phyloP scores from a whole-genome alignment of 2,888 invertebrate genomes.

The Epinotia bilunana region DNA sequence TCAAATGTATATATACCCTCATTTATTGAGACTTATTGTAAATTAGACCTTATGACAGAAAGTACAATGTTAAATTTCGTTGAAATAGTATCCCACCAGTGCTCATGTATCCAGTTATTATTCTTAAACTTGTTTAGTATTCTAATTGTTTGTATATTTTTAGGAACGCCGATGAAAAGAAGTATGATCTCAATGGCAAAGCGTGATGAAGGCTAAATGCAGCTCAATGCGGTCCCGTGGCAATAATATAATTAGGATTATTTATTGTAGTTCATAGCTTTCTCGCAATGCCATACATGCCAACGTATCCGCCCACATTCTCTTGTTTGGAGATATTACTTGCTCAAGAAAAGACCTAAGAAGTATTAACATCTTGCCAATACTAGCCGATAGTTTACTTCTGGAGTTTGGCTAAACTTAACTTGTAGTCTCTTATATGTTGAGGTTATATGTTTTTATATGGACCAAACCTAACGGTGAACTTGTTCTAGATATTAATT shows the following conservation, averaged over 20 bases:
- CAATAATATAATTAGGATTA: conserved; percentile 41
- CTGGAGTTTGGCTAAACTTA: not conserved
- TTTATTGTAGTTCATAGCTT: conserved; percentile 30
- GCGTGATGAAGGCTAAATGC: conserved; percentile 61
- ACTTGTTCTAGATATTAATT: conserved; percentile 14
- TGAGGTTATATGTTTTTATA: conserved; percentile 2
- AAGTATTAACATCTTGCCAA: conserved; percentile 3
- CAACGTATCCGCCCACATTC: conserved; percentile 10
- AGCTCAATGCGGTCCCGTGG: conserved; percentile 49
- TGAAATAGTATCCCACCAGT: not conserved
- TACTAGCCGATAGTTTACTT: conserved; percentile 3
- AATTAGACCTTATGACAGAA: not conserved
- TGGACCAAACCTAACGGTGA: conserved; percentile 16
- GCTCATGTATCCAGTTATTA: conserved; percentile 36
- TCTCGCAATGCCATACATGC: conserved; percentile 36
- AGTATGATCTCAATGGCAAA: conserved; percentile 75
- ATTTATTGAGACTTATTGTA: not conserved
- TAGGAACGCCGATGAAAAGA: conserved; percentile 79
- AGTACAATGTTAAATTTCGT: not conserved
- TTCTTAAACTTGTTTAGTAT: conserved; percentile 12
- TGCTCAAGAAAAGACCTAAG: conserved; percentile 25
- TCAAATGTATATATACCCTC: not conserved
- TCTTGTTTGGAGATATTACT: not conserved
- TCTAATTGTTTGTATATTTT: conserved; percentile 52
- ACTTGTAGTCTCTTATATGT: not conserved